Percentiles rank a stretch among this genome's conserved stretches.
phyloP scores from a whole-genome alignment of 2,888 invertebrate species.

The Fragum sueziense region DNA sequence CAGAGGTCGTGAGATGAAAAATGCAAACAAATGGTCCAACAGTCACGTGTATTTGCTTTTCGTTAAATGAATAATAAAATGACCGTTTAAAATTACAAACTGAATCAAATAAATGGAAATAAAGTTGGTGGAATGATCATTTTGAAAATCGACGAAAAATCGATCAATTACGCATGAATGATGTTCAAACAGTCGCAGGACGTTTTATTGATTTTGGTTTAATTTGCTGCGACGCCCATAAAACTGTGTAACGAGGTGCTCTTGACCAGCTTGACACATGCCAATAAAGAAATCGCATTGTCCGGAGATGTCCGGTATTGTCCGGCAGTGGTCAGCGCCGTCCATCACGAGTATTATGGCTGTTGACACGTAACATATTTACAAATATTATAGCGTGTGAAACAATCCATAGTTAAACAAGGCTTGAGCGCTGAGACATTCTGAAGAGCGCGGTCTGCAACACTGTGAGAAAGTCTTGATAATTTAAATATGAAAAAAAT shows the following conservation, averaged over 20 bases:
- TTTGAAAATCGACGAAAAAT: constrained; percentile 25
- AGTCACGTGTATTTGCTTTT: constrained; percentile 24
- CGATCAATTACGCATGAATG: constrained; percentile 23
- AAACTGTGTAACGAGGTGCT: constrained; percentile 15
- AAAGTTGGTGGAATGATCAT: constrained; percentile 12
- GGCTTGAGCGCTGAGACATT: background rate
- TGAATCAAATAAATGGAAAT: constrained; percentile 14
- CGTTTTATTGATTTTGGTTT: constrained; percentile 26
- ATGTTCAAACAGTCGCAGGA: constrained; percentile 22
- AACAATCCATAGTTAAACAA: constrained; percentile 11
- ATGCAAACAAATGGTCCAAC: constrained; percentile 3
- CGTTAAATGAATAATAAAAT: constrained; percentile 16
- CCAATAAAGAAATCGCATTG: constrained; percentile 14
- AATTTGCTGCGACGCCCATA: constrained; percentile 27
- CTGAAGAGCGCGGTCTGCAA: background rate
- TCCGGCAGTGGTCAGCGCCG: constrained; percentile 8
- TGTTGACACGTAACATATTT: constrained; percentile 21
- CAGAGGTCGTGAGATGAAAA: constrained; percentile 21
- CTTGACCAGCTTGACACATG: constrained; percentile 22
- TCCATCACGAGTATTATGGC: constrained; percentile 13
- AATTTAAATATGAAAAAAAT: no score
- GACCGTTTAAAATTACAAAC: constrained; percentile 22
- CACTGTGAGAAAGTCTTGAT: no score
- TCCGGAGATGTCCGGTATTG: constrained; percentile 14
- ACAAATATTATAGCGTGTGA: constrained; percentile 26